Base-by-base conservation (phyloP, 2,113 vertebrate genomes). In the Salvelinus fontinalis region DNA sequence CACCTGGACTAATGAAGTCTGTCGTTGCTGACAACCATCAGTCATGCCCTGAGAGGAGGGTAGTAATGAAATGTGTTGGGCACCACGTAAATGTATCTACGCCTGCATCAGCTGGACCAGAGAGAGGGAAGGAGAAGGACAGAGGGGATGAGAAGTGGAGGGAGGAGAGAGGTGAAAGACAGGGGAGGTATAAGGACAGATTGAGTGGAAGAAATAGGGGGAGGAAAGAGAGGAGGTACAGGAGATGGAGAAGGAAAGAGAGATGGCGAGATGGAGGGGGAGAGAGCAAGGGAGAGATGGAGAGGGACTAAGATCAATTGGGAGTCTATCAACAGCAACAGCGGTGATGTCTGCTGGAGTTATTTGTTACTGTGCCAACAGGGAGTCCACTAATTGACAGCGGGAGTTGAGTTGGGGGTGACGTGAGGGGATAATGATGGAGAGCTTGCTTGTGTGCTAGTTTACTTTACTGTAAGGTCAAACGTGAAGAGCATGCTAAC, bases 311-410 rank as follows among this genome's bases (percentile, higher is more conserved):
- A 69, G 22, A 72, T 67, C 76, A 59, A 59, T 67, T 20, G 64
- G 59, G 60, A 51, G 68, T 80, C 76, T 79, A 83, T 75, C 79
- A 77, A 68, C 12, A 6, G 54, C 54, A 70, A 70, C 49, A 22
- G 39, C 9, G 9, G 39, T 44, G 39, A 44, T 44, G 39, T 18
- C 16, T 18, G 54, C 54, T 71, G 51, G 48, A 67, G 54, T 54
- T 84, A 79, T 81, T 73, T 86, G 84, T 75, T 84, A 75, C 83
- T 69, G 26, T 64, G 81, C 84, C 81, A 85, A 84, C 74, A 66
- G 79, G 70, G 72, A 71, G 73, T 84, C 75, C 74, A 81, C 81
- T 67, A 81, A 44, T 44, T 44, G 39, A 44, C 39, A 44, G 39
- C 2, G 39, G 39, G 39, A 44, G 39, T 44, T 44, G 39, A 77